Percentiles rank a stretch among this genome's conserved stretches.
Conservation (phyloP, 1,140 invertebrate genomes). For the Hyles euphorbiae region DNA sequence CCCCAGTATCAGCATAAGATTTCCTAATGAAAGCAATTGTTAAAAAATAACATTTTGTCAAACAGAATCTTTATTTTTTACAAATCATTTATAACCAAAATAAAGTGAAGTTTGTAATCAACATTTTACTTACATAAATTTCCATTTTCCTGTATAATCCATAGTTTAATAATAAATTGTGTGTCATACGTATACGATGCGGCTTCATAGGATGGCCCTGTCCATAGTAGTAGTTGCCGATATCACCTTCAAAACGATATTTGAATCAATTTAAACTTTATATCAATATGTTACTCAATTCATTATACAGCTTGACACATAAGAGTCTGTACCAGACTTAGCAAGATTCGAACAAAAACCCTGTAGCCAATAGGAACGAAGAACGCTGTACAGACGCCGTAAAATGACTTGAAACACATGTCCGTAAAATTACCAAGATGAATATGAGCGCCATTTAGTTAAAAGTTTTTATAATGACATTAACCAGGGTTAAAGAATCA, state of each 20-base stretch:
- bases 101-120: neutral
- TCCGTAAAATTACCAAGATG: slow-evolving; percentile 48
- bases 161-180: slow-evolving; percentile 99
- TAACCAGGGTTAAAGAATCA: too few species aligned
- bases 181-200: slow-evolving; percentile 99
- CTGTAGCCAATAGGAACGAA: slow-evolving; percentile 45
- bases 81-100: too few species aligned
- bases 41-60: too few species aligned
- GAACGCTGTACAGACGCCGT: slow-evolving; percentile 55
- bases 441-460: slow-evolving; percentile 7
- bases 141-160: slow-evolving; percentile 99
- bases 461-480: neutral
- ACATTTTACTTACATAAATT: slow-evolving; percentile 92
- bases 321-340: slow-evolving; percentile 49
- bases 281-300: slow-evolving; percentile 52
- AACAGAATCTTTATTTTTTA: too few species aligned
- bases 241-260: slow-evolving; percentile 85
- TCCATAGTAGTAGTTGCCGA: slow-evolving; percentile 99
- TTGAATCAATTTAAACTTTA: slow-evolving; percentile 47
- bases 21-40: too few species aligned
- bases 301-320: slow-evolving; percentile 63
- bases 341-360: slow-evolving; percentile 37
- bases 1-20: too few species aligned
- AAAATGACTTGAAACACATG: slow-evolving; percentile 39
- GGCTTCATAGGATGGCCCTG: slow-evolving; percentile 99